Evolutionary conservation across 2,888 invertebrate genomes (phyloP), one percentile per base, ranked within the genome.

Genomic region (Chelonus formosanus): DNA sequence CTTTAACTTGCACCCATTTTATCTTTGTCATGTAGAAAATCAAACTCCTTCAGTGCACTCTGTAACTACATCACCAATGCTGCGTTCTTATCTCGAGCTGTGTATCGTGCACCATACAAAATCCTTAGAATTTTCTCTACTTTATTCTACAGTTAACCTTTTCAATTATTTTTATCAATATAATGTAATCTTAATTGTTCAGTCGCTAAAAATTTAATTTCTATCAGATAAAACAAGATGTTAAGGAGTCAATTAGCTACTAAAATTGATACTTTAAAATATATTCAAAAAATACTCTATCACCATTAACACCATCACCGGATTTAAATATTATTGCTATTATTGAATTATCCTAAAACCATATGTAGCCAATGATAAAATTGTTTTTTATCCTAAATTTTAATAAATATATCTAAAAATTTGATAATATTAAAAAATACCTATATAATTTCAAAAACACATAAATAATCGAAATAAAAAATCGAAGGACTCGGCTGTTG

Each of bases 11-110:
- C 84, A 69, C 82, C 83, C 71, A 90, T 90, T 77, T 89, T 89
- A 78, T 92, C 92, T 80, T 92, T 92, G 84, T 91, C 89, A 85
- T 93, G 91, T 85, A 95, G 90, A 88, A 96, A 96, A 87, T 95
- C 94, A 88, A 96, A 96, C 85, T 95, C 95, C 86, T 93, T 89
- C 85, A 93, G 88, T 80, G 90, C 92, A 83, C 86, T 92, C 90
- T 95, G 93, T 81, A 94, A 89, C 86, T 90, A 89, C 81, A 88
- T 83, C 71, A 75, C 71, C 76, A 80, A 52, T 52, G 34, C 81
- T 81, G 80, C 74, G 74, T 76, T 71, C 75, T 80, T 79, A 80
- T 71, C 73, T 65, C 48, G 55, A 65, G 55, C 67, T 65, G n/a
- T 50, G 32, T 44, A 43, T 52, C 5, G 20, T 48, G 4, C 20